Evolutionary conservation across 2,888 invertebrate genomes (phyloP).

Genomic region (Perizoma flavofasciatum): DNA sequence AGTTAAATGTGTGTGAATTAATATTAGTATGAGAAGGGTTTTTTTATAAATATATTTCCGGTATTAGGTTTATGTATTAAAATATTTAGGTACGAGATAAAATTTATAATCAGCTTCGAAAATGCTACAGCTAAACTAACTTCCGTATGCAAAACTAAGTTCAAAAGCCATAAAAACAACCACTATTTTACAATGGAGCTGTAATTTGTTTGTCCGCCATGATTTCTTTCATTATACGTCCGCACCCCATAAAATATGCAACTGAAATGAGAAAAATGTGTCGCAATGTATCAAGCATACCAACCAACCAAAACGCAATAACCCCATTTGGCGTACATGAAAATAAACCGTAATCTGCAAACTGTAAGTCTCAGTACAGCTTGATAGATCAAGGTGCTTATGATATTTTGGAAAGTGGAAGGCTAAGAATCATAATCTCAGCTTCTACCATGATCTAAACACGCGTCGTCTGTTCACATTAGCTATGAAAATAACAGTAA

Average conservation of each 20-base stretch:
- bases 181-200: constrained; percentile 54
- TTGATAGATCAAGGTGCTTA: constrained; percentile 28
- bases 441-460: constrained; percentile 66
- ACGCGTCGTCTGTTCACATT: constrained; percentile 73
- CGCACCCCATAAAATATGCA: constrained; percentile 80
- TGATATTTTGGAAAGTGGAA: constrained; percentile 35
- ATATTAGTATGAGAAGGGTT: too few relatives aligned
- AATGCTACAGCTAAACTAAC: neutral
- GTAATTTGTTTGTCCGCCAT: constrained; percentile 72
- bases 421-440: constrained; percentile 73
- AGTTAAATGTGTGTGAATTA: too few relatives aligned
- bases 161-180: constrained; percentile 40
- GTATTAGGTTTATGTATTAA: too few relatives aligned
- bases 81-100: too few relatives aligned
- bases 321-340: constrained; percentile 23
- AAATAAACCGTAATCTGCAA: constrained; percentile 36
- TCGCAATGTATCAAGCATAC: constrained; percentile 64
- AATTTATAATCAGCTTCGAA: too few relatives aligned
- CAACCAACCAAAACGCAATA: constrained; percentile 35
- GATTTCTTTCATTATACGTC: constrained; percentile 76
- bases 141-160: constrained; percentile 34
- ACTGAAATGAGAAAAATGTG: constrained; percentile 81
- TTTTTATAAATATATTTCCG: too few relatives aligned
- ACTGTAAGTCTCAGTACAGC: constrained; percentile 41
- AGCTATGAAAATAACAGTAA: constrained; percentile 73